A percentile compares a stretch with the other conserved stretches of the same genome.
Conservation (phyloP, 2,113 vertebrate species). For the Eulacestoma nigropectus region DNA sequence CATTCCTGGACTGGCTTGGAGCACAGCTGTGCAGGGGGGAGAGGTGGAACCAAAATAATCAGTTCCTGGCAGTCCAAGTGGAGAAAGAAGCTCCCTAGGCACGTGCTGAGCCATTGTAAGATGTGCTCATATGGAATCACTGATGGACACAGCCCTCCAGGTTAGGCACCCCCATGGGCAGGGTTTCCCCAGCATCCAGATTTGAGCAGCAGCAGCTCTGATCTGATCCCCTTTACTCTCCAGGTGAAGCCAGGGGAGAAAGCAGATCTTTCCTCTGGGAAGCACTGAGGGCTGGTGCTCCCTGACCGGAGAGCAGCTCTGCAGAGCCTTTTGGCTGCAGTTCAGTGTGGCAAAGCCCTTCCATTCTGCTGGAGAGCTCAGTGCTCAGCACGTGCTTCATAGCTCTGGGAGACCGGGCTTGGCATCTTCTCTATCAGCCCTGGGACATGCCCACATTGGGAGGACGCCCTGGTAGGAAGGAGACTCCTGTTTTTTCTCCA, state of each 20-base stretch:
- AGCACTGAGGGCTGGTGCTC: neutral
- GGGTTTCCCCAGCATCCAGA: neutral
- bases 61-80: neutral
- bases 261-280: neutral
- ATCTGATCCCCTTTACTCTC: neutral
- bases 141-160: neutral
- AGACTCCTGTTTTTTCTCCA: neutral
- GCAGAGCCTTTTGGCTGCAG: neutral
- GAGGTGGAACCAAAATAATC: neutral
- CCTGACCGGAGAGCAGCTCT: neutral
- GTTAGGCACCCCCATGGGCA: neutral
- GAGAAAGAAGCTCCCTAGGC: neutral
- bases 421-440: neutral
- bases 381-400: neutral
- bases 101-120: neutral
- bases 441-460: accelerated
- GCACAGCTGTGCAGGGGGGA: neutral
- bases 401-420: neutral
- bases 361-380: neutral
- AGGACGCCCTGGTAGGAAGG: neutral
- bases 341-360: neutral
- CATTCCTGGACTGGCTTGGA: neutral
- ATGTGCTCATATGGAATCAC: neutral
- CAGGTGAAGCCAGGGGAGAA: neutral
- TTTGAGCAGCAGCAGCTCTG: neutral